Conservation (phyloP, 2,888 invertebrate species). For the Nomada lathburiana region DNA sequence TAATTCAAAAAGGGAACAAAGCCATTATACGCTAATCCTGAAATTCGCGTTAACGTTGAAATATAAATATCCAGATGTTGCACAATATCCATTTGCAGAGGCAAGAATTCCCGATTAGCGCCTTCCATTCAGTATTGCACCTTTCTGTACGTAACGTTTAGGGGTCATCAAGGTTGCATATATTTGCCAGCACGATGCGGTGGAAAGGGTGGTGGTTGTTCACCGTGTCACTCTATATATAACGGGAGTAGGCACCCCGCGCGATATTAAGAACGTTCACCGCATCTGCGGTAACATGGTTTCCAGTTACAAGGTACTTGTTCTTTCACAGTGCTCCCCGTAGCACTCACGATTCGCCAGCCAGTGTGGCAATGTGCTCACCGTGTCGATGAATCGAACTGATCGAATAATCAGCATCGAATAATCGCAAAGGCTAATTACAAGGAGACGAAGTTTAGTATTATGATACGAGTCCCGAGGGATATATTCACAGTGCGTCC, state of each 20-base stretch:
- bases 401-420: neutral
- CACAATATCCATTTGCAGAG: constrained; percentile 12
- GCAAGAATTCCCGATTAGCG: constrained; percentile 10
- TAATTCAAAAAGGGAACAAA: no score
- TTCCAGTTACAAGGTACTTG: constrained; percentile 82
- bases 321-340: constrained; percentile 60
- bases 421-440: constrained; percentile 9
- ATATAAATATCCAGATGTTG: neutral
- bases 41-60: no score
- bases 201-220: constrained; percentile 73
- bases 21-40: no score
- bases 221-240: constrained; percentile 84
- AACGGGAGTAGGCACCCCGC: constrained; percentile 80
- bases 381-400: constrained; percentile 15
- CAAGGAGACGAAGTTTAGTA: neutral
- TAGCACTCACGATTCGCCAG: constrained; percentile 61
- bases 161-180: constrained; percentile 78
- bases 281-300: constrained; percentile 84
- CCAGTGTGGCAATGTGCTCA: constrained; percentile 58
- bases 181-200: constrained; percentile 33
- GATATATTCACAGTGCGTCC: constrained; percentile 22
- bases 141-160: constrained; percentile 65
- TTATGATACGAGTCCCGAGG: constrained; percentile 2
- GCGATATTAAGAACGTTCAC: constrained; percentile 83
- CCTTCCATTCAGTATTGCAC: constrained; percentile 19